Evolutionary conservation across 2,888 invertebrate species (phyloP).

Genomic region (Trachelus tabidus): DNA sequence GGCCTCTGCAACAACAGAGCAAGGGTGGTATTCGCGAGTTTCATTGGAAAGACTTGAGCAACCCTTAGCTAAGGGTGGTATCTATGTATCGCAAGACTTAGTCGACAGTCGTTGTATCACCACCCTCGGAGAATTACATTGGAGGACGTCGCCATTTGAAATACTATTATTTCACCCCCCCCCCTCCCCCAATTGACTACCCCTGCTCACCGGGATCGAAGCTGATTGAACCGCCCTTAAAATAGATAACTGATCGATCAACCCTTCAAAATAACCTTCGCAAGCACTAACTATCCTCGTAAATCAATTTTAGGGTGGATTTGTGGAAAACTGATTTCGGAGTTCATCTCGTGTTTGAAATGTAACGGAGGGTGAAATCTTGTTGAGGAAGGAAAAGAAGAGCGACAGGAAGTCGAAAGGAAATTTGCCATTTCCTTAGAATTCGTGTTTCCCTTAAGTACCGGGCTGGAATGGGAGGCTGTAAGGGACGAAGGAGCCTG

Average conservation of each 20-base stretch:
- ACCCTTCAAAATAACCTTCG: neutral
- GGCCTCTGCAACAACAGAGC: slow-evolving; percentile 7
- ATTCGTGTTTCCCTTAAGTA: neutral
- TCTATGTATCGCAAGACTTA: neutral
- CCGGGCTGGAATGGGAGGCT: neutral
- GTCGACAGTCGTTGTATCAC: no score
- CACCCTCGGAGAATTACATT: neutral
- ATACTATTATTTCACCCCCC: neutral
- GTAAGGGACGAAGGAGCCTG: neutral
- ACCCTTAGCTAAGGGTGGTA: neutral
- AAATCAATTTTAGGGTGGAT: neutral
- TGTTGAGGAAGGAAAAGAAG: neutral
- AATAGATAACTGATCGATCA: no score
- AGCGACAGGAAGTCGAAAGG: neutral
- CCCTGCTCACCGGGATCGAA: no score
- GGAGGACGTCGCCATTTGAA: neutral
- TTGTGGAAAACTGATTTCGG: neutral
- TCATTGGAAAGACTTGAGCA: neutral
- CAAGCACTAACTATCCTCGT: neutral
- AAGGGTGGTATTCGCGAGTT: neutral
- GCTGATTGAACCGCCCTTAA: no score
- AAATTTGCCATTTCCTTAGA: neutral
- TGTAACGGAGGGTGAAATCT: neutral
- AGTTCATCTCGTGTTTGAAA: neutral
- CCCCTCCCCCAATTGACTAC: no score